Percentiles rank a stretch among this genome's conserved stretches.
These are phyloP conservation scores for Tenthredo amoena DNA, from an alignment of 2,888 invertebrate species.

Conservation along the genomic window DNA sequence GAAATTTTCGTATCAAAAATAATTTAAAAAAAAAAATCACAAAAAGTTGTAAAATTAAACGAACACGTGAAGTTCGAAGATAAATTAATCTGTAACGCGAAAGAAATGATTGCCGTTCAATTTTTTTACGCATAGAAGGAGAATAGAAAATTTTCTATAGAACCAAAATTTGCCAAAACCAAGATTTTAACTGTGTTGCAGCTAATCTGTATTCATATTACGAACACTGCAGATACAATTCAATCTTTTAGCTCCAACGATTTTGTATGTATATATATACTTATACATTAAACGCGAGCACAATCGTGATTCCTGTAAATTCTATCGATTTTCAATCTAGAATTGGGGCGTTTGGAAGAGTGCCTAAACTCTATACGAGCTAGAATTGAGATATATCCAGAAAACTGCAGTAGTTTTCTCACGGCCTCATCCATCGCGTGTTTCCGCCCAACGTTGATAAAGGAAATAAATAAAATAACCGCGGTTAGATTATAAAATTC, in stretches of 20 bases:
- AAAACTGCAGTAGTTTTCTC: neutral
- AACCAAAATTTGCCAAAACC: too few species aligned
- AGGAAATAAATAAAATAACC: neutral
- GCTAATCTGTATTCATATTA: slow-evolving; percentile 38
- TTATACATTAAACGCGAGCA: neutral
- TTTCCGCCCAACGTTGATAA: slow-evolving; percentile 2
- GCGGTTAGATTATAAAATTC: slow-evolving; percentile 2
- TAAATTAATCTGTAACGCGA: too few species aligned
- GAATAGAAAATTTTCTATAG: too few species aligned
- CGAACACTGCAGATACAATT: slow-evolving; percentile 18
- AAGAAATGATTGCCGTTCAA: neutral
- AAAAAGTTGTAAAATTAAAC: neutral
- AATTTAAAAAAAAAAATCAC: neutral
- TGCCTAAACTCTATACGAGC: slow-evolving; percentile 9
- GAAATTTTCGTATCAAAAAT: neutral
- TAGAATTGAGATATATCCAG: slow-evolving; percentile 6
- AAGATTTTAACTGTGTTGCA: neutral
- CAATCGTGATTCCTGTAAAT: slow-evolving; percentile 24
- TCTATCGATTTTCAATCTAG: slow-evolving; percentile 37
- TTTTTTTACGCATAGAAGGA: neutral
- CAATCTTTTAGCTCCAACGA: slow-evolving; percentile 13
- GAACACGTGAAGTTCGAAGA: neutral
- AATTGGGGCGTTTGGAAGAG: slow-evolving; percentile 44
- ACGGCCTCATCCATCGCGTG: neutral
- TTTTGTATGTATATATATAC: neutral